Conservation (phyloP, 2,113 vertebrate species). For the Tricholaema leucomelas region DNA sequence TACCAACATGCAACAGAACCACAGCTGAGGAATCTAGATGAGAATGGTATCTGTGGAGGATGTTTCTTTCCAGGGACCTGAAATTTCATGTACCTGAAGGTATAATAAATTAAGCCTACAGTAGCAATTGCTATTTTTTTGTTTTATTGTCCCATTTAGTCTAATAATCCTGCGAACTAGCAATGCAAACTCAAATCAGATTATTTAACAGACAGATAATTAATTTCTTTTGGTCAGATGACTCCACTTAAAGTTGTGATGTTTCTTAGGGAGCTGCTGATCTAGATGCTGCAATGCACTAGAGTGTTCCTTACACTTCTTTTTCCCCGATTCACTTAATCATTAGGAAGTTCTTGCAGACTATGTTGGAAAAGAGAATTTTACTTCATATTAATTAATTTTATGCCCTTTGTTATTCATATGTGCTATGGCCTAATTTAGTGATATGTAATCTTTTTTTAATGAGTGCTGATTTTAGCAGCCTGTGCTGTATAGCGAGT, state of each 20-base stretch:
- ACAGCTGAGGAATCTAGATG: neutral
- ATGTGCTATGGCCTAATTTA: constrained; percentile 40
- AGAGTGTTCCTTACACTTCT: neutral
- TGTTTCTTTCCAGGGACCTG: neutral
- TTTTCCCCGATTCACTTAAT: neutral
- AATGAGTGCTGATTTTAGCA: constrained; percentile 64
- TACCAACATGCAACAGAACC: neutral
- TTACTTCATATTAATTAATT: neutral
- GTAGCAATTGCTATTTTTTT: neutral
- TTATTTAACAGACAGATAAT: neutral
- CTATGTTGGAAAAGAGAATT: neutral
- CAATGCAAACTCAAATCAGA: neutral
- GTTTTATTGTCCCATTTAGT: neutral
- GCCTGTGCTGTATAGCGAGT: constrained; percentile 33
- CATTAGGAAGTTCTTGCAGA: neutral
- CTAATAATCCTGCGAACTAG: neutral
- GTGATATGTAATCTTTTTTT: constrained; percentile 14
- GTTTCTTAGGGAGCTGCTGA: neutral
- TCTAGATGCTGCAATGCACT: neutral
- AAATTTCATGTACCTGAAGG: neutral
- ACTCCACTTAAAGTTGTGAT: neutral
- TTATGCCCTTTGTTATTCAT: neutral
- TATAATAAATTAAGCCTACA: neutral
- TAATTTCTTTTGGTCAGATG: neutral
- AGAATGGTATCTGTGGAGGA: neutral